These are phyloP conservation scores for Columba guinea DNA, from an alignment of 2,797 vertebrate genomes.

Conservation along the genomic window DNA sequence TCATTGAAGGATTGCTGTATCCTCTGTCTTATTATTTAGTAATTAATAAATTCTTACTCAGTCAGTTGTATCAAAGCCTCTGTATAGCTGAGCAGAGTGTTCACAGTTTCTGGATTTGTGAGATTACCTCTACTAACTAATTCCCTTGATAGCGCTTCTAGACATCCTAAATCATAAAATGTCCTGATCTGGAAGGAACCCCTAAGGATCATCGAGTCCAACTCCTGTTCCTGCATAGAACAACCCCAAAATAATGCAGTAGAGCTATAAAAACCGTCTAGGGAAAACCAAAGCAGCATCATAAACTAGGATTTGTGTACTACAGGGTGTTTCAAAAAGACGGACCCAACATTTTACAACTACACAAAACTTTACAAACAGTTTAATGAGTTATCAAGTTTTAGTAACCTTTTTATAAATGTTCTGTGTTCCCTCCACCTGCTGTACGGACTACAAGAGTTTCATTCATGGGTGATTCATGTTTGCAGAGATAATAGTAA, in stretches of 20 bases:
- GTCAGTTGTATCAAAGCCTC: background rate
- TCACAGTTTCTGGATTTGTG: background rate
- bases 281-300: background rate
- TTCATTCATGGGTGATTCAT: no score
- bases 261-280: background rate
- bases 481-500: no score
- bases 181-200: no score
- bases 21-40: background rate
- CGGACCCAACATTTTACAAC: no score
- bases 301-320: background rate
- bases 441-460: no score
- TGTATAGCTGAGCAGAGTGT: background rate
- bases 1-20: background rate
- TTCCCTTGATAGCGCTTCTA: background rate
- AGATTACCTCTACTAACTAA: background rate
- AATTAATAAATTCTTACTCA: background rate
- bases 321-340: no score
- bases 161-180: background rate
- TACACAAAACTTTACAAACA: no score
- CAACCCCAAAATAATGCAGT: background rate
- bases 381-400: no score
- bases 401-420: no score
- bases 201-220: no score
- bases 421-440: no score
- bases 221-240: no score